A percentile compares a stretch with the other conserved stretches of the same genome.
Conservation (phyloP, 2,888 invertebrate species). For the Pemphredon lugubris region DNA sequence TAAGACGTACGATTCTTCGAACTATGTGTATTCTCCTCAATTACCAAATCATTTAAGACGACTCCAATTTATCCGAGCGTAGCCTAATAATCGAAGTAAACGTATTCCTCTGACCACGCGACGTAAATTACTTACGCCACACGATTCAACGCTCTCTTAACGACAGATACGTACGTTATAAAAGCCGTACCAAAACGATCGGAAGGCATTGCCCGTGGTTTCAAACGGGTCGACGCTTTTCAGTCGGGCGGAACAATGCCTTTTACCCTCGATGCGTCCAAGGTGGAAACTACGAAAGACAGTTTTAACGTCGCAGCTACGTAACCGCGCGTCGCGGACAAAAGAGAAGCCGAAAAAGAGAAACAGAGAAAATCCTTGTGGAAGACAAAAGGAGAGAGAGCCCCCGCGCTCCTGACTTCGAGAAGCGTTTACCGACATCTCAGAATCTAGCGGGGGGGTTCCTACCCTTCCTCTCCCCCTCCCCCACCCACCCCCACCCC, state of each 20-base stretch:
- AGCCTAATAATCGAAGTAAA: too few relatives aligned
- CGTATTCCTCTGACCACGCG: too few relatives aligned
- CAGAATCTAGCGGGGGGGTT: slow-evolving; percentile 29
- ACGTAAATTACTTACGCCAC: too few relatives aligned
- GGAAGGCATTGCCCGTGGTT: not conserved
- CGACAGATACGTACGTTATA: not conserved
- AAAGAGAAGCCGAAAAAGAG: not conserved
- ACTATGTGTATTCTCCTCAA: too few relatives aligned
- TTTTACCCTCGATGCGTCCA: slow-evolving; percentile 5
- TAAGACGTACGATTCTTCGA: too few relatives aligned
- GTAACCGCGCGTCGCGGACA: not conserved
- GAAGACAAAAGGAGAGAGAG: slow-evolving; percentile 26
- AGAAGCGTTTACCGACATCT: slow-evolving; percentile 58
- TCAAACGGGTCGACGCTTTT: not conserved
- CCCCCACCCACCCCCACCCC: not conserved
- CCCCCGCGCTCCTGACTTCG: slow-evolving; percentile 39
- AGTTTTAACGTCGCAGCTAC: not conserved
- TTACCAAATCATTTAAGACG: too few relatives aligned
- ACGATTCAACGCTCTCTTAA: not conserved
- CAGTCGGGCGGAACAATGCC: not conserved
- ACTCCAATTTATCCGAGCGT: too few relatives aligned
- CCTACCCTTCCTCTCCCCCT: slow-evolving; percentile 14
- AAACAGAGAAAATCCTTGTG: slow-evolving; percentile 18
- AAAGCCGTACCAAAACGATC: not conserved
- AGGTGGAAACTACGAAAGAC: not conserved